Evolutionary conservation across 1,140 invertebrate genomes (phyloP).

Genomic region (Lasioglossum baleicum): DNA sequence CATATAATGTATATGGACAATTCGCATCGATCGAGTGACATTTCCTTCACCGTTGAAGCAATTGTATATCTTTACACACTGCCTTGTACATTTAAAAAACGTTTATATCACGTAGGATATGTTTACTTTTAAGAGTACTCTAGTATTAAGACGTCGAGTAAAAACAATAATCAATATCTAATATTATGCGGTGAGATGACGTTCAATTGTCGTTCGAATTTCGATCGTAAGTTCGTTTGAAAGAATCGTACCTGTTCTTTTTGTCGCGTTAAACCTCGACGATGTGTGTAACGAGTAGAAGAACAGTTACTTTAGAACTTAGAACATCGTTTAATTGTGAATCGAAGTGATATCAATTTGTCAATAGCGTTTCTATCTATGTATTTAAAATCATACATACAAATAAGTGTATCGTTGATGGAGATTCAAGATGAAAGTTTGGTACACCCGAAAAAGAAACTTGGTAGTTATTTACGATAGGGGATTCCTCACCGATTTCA

Average conservation of each 20-base stretch:
- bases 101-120: not conserved
- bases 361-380: slow-evolving; percentile 7
- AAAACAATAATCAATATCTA: slow-evolving; percentile 6
- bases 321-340: not conserved
- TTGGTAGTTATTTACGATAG: no score
- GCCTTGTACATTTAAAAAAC: slow-evolving; percentile 33
- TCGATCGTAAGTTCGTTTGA: not conserved
- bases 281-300: not conserved
- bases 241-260: not conserved
- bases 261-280: not conserved
- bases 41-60: not conserved
- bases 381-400: slow-evolving; percentile 32
- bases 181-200: not conserved
- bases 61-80: slow-evolving; percentile 20
- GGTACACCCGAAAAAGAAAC: not conserved
- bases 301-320: no score
- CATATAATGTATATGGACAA: not conserved
- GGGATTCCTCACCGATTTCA: no score
- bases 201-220: not conserved
- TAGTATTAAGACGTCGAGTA: slow-evolving; percentile 1
- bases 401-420: not conserved
- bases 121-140: slow-evolving; percentile 19
- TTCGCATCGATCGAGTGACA: not conserved
- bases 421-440: not conserved
- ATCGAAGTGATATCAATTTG: not conserved